Evolutionary conservation across 2,113 vertebrate genomes (phyloP).

Genomic region (Sapajus apella): DNA sequence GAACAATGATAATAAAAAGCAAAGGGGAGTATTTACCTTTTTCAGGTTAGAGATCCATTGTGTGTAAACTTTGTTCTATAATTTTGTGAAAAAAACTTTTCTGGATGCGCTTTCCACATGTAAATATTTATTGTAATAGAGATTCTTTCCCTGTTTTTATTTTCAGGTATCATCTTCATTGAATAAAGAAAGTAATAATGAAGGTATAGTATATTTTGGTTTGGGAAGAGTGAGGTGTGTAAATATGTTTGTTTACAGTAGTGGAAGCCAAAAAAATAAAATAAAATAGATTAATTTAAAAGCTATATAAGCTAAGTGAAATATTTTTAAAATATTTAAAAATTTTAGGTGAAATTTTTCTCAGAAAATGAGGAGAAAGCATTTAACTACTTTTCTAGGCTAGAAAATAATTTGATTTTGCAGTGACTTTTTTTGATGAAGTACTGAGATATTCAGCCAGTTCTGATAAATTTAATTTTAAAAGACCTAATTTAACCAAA

Average conservation of each 20-base stretch:
- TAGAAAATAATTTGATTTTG: constrained; percentile 36
- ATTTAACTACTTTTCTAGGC: neutral
- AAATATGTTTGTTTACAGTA: constrained; percentile 38
- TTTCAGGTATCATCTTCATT: constrained; percentile 84
- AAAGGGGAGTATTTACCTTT: neutral
- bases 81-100: neutral
- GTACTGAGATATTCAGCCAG: neutral
- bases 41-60: neutral
- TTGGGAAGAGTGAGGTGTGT: neutral
- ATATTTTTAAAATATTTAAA: neutral
- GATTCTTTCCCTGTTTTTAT: neutral
- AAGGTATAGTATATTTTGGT: constrained; percentile 84
- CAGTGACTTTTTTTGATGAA: constrained; percentile 34
- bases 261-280: neutral
- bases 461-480: constrained; percentile 1
- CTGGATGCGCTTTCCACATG: neutral
- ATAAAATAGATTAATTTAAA: constrained; percentile 12
- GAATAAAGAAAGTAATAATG: constrained; percentile 78
- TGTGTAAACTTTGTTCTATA: constrained; percentile 27
- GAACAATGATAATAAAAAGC: neutral
- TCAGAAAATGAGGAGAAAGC: constrained; percentile 10
- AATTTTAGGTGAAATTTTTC: constrained; percentile 25
- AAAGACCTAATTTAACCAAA: neutral
- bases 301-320: neutral
- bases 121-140: constrained; percentile 32